Evolutionary conservation across 2,113 vertebrate genomes (phyloP).

Genomic region (Gnathonemus echidnorhynchus): DNA sequence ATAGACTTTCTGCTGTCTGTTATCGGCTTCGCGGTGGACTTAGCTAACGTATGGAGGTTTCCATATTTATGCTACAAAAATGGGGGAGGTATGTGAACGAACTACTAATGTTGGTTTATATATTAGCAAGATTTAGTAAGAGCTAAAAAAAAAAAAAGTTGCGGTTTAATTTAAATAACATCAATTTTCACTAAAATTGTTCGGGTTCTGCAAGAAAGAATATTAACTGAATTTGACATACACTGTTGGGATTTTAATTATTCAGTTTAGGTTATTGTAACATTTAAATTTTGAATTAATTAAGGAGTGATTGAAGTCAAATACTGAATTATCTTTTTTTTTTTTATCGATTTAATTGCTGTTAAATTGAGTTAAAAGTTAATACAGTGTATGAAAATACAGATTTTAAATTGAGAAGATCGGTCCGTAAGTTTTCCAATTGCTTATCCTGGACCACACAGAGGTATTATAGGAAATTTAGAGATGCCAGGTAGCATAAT

Average conservation of each 20-base stretch:
- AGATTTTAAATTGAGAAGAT: background rate
- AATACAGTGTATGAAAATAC: background rate
- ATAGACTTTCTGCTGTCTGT: conserved; percentile 96
- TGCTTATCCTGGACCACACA: background rate
- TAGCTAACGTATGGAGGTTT: conserved; percentile 40
- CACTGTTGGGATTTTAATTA: background rate
- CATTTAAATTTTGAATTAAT: background rate
- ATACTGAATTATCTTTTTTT: background rate
- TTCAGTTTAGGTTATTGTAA: background rate
- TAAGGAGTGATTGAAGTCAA: background rate
- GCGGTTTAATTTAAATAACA: background rate
- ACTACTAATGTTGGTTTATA: background rate
- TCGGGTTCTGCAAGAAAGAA: background rate
- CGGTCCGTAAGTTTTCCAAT: background rate
- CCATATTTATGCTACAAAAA: conserved; percentile 41
- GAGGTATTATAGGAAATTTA: background rate
- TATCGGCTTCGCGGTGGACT: conserved; percentile 79
- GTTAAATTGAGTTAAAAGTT: background rate
- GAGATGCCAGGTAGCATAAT: background rate
- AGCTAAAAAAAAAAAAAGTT: background rate
- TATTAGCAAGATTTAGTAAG: background rate
- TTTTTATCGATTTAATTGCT: background rate
- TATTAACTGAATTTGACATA: background rate
- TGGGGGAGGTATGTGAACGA: conserved; percentile 31
- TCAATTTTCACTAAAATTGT: background rate